phyloP scores from a whole-genome alignment of 92 coral and sea anemone genomes.

The Epizoanthus illoricatus region DNA sequence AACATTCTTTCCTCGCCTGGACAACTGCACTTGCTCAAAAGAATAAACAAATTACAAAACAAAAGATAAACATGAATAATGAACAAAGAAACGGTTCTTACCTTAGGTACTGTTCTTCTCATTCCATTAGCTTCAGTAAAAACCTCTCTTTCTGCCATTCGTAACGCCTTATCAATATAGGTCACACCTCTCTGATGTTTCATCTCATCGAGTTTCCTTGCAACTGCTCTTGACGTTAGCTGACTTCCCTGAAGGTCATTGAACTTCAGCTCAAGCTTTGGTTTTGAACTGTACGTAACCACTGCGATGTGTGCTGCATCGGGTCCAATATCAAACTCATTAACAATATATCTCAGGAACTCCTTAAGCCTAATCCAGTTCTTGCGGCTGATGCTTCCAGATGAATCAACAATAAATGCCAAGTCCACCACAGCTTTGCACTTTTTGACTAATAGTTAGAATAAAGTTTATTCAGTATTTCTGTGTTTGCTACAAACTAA shows the following conservation, averaged over 20 bases:
- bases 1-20: no score
- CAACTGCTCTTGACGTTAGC: constrained; percentile 28
- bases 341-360: constrained; percentile 22
- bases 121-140: constrained; percentile 11
- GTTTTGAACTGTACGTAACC: constrained; percentile 17
- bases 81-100: neutral
- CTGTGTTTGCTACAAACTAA: neutral
- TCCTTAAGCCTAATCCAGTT: constrained; percentile 24
- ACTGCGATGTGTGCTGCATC: constrained; percentile 28
- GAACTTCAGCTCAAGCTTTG: constrained; percentile 31
- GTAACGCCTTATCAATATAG: constrained; percentile 29
- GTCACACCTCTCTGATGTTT: constrained; percentile 35
- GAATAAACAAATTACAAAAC: no score
- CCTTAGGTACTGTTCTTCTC: constrained; percentile 21
- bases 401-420: constrained; percentile 28
- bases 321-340: constrained; percentile 27
- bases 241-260: constrained; percentile 21
- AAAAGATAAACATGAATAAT: no score
- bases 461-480: neutral
- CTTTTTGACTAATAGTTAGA: constrained; percentile 23
- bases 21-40: no score
- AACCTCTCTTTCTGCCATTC: constrained; percentile 31
- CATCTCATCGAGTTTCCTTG: neutral
- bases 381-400: constrained; percentile 32
- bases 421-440: constrained; percentile 30